phyloP scores from a whole-genome alignment of 2,888 invertebrate genomes.

The Brachylomia viminalis region DNA sequence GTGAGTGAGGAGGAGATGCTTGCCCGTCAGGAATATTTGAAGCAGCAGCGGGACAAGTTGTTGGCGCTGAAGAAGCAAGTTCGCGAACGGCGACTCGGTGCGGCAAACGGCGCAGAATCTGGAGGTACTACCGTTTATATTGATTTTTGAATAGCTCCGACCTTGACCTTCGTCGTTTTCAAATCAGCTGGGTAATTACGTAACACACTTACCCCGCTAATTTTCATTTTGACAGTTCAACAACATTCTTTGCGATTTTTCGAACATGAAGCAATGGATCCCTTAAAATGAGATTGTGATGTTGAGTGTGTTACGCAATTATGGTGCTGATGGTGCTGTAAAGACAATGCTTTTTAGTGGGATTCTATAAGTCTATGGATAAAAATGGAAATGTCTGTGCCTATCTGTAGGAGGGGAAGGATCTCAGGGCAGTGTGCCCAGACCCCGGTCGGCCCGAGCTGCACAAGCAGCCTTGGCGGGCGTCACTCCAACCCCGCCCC shows the following conservation, averaged over 20 bases:
- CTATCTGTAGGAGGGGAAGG: constrained; percentile 90
- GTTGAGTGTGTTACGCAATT: too few relatives aligned
- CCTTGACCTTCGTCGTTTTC: neutral
- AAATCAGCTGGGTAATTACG: neutral
- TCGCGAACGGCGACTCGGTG: constrained; percentile 94
- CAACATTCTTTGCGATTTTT: too few relatives aligned
- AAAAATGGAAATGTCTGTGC: neutral
- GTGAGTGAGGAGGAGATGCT: constrained; percentile 92
- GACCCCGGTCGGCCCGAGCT: constrained; percentile 94
- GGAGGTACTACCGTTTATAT: constrained; percentile 74
- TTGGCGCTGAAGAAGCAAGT: constrained; percentile 97
- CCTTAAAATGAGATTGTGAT: too few relatives aligned
- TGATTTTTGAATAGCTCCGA: constrained; percentile 8
- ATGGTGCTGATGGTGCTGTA: too few relatives aligned
- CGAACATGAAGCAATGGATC: too few relatives aligned
- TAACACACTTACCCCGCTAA: too few relatives aligned
- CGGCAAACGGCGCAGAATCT: constrained; percentile 89
- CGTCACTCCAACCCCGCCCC: constrained; percentile 83
- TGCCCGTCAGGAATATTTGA: constrained; percentile 95
- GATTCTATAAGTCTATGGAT: neutral
- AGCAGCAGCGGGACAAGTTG: constrained; percentile 97
- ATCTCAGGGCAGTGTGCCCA: constrained; percentile 83
- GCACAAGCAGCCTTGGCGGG: constrained; percentile 93
- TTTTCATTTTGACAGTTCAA: too few relatives aligned
- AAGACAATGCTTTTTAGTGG: neutral